Conservation (phyloP, 2,797 vertebrate genomes). For the Macroramphosus scolopax region DNA sequence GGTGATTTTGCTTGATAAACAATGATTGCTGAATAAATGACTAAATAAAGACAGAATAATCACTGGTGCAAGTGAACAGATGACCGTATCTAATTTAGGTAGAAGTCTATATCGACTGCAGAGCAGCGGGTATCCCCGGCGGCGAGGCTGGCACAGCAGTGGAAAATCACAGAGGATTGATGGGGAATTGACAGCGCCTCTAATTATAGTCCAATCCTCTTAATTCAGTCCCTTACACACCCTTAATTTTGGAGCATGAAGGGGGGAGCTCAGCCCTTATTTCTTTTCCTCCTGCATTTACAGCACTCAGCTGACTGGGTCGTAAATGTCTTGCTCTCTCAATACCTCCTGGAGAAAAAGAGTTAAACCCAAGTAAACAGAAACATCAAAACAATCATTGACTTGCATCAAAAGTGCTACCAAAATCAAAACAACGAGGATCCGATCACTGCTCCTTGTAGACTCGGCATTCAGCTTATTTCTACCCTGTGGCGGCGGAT, state of each 20-base stretch:
- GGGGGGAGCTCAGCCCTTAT: conserved; percentile 4
- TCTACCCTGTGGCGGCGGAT: too few relatives aligned
- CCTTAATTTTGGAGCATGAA: conserved; percentile 16
- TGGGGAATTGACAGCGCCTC: conserved; percentile 49
- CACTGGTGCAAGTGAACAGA: too few relatives aligned
- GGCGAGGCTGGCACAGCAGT: conserved; percentile 19
- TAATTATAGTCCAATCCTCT: conserved; percentile 43
- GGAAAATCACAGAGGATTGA: conserved; percentile 46
- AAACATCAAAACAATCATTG: too few relatives aligned
- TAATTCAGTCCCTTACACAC: conserved; percentile 28
- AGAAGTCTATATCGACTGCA: conserved; percentile 16
- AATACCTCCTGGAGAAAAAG: not conserved
- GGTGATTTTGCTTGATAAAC: not conserved
- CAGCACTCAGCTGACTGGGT: not conserved
- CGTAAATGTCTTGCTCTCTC: not conserved
- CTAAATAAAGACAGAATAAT: conserved; percentile 18
- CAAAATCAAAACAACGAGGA: too few relatives aligned
- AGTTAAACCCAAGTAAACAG: too few relatives aligned
- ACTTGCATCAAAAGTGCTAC: too few relatives aligned
- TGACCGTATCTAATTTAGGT: conserved; percentile 32
- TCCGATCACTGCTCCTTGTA: too few relatives aligned
- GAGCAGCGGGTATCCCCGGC: conserved; percentile 21
- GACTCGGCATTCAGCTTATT: too few relatives aligned
- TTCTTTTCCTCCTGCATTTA: conserved; percentile 18
- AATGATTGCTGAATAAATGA: conserved; percentile 21